Evolutionary conservation across 1,140 invertebrate genomes (phyloP).

Genomic region (Philaenus spumarius): DNA sequence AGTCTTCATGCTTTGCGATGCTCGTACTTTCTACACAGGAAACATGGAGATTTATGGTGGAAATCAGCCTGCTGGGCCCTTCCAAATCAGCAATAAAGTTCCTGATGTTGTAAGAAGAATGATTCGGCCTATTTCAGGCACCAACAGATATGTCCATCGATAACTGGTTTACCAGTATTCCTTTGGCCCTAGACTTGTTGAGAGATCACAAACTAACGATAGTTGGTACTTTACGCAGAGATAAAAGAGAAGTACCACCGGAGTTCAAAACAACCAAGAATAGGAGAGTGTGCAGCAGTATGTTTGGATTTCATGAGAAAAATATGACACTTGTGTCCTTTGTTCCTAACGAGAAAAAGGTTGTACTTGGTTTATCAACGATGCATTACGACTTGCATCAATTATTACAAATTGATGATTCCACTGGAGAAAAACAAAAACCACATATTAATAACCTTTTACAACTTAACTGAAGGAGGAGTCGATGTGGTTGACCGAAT

Average conservation of each 20-base stretch:
- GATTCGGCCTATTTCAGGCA: conserved; percentile 31
- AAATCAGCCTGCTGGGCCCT: conserved; percentile 36
- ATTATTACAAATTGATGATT: conserved; percentile 6
- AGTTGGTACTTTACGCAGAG: too few relatives aligned
- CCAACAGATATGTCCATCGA: conserved; percentile 36
- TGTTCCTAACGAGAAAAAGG: background rate
- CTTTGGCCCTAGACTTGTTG: conserved; percentile 31
- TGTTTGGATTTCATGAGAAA: too few relatives aligned
- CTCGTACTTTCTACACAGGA: conserved; percentile 43
- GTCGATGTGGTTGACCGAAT: too few relatives aligned
- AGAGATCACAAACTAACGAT: conserved; percentile 32
- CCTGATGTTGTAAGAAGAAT: conserved; percentile 36
- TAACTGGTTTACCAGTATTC: too few relatives aligned
- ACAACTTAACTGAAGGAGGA: too few relatives aligned
- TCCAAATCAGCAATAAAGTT: too few relatives aligned
- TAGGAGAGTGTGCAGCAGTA: too few relatives aligned
- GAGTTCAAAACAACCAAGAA: conserved; percentile 27
- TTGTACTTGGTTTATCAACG: background rate
- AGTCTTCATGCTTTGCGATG: too few relatives aligned
- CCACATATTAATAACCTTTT: too few relatives aligned
- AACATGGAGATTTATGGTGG: conserved; percentile 44
- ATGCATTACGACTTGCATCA: background rate
- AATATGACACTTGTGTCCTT: too few relatives aligned
- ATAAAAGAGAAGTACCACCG: conserved; percentile 33
- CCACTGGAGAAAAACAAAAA: too few relatives aligned